Percentiles rank a stretch among this genome's conserved stretches.
These are phyloP conservation scores for Passer montanus DNA, from an alignment of 2,113 vertebrate genomes.

Conservation along the genomic window DNA sequence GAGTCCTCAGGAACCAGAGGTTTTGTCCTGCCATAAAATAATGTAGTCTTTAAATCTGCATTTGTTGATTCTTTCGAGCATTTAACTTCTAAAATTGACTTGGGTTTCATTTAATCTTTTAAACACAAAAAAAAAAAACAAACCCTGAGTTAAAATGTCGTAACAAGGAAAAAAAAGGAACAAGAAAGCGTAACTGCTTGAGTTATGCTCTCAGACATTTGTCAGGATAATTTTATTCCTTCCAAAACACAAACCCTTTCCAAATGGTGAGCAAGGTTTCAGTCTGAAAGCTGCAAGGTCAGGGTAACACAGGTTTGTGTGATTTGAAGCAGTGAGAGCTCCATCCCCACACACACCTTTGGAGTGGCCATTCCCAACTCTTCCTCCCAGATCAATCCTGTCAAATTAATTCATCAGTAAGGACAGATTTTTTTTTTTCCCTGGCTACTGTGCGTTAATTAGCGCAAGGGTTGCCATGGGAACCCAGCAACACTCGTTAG, in stretches of 20 bases:
- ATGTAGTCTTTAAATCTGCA: neutral
- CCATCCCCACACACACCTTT: neutral
- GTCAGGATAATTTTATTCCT: neutral
- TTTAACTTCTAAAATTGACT: neutral
- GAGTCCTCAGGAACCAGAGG: neutral
- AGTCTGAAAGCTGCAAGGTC: neutral
- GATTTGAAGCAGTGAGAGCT: accelerated
- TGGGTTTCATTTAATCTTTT: neutral
- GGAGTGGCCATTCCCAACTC: neutral
- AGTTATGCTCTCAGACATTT: neutral
- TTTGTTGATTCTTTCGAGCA: neutral
- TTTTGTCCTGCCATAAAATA: neutral
- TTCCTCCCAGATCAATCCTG: neutral
- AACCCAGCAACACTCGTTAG: conserved; percentile 3
- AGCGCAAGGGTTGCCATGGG: neutral
- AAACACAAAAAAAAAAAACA: neutral
- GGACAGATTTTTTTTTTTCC: neutral
- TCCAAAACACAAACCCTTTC: neutral
- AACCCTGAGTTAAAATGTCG: neutral
- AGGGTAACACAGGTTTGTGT: neutral
- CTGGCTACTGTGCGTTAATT: neutral
- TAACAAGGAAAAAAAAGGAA: neutral
- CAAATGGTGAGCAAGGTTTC: neutral
- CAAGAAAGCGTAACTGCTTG: neutral
- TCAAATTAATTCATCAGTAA: conserved; percentile 37